These are phyloP conservation scores for Macrochelys suwanniensis DNA, from an alignment of 2,797 vertebrate species.

Conservation along the genomic window DNA sequence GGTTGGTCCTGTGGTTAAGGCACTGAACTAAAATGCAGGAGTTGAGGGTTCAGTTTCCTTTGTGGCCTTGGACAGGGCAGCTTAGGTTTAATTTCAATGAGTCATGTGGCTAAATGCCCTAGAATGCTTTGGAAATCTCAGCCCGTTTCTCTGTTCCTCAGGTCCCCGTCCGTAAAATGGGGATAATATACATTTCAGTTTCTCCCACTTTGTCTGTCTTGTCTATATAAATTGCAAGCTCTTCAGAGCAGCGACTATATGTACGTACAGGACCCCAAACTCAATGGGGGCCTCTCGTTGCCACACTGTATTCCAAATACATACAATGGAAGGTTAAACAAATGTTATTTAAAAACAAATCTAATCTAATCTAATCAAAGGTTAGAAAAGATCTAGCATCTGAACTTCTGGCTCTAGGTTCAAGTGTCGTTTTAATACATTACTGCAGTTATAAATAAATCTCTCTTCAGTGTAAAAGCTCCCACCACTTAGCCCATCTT, in stretches of 20 bases:
- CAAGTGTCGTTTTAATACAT: conserved; percentile 12
- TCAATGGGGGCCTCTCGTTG: neutral
- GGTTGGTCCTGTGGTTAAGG: neutral
- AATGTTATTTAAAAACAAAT: too few species aligned
- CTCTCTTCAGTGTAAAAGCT: neutral
- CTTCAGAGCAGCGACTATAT: neutral
- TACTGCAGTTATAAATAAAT: conserved; percentile 34
- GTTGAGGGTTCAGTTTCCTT: neutral
- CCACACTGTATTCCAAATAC: neutral
- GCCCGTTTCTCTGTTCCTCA: neutral
- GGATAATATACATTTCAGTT: conserved; percentile 9
- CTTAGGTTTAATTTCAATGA: conserved; percentile 18
- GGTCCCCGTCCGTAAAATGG: conserved; percentile 4
- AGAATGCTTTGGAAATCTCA: neutral
- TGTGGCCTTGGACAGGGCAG: conserved; percentile 26
- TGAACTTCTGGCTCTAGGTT: neutral
- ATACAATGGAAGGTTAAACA: too few species aligned
- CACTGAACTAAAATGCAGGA: neutral
- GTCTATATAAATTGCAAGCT: neutral
- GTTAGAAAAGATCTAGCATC: conserved; percentile 19
- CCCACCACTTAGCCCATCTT: neutral
- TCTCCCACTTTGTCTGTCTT: conserved; percentile 21
- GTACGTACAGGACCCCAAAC: neutral
- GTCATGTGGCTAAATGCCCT: neutral
- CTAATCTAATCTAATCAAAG: neutral